Percentiles rank a stretch among this genome's conserved stretches.
Evolutionary conservation across 2,113 vertebrate species (phyloP).

Genomic region (Pelusios castaneus): DNA sequence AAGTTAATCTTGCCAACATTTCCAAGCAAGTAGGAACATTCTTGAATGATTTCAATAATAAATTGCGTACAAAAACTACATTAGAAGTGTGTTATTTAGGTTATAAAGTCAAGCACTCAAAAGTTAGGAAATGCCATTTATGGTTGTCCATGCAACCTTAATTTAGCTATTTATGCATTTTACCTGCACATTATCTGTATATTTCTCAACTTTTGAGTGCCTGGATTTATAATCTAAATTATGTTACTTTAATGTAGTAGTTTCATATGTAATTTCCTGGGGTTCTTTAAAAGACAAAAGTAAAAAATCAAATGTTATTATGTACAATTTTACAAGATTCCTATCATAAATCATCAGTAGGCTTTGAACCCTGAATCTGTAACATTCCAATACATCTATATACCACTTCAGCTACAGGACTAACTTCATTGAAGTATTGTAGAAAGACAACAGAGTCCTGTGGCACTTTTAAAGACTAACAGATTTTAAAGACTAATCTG

Average conservation of each 20-base stretch:
- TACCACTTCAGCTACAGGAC: not conserved
- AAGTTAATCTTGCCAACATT: not conserved
- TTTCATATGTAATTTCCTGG: not conserved
- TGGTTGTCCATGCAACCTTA: too few species aligned
- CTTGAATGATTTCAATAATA: not conserved
- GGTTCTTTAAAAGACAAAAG: not conserved
- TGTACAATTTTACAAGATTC: not conserved
- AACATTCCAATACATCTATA: not conserved
- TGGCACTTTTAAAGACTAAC: too few species aligned
- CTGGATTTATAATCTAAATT: not conserved
- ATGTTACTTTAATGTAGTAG: not conserved
- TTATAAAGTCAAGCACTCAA: not conserved
- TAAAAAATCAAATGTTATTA: not conserved
- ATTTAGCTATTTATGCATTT: not conserved
- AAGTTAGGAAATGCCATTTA: not conserved
- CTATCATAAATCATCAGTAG: not conserved
- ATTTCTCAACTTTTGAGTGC: not conserved
- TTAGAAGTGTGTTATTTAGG: fast-evolving
- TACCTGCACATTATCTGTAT: not conserved
- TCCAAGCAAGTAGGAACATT: not conserved
- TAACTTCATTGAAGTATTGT: too few species aligned
- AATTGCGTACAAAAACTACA: not conserved
- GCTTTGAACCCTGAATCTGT: not conserved
- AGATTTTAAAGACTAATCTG: too few species aligned
- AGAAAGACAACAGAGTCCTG: too few species aligned